Conservation (phyloP, 2,888 invertebrate genomes). For the Atrina japonica region DNA sequence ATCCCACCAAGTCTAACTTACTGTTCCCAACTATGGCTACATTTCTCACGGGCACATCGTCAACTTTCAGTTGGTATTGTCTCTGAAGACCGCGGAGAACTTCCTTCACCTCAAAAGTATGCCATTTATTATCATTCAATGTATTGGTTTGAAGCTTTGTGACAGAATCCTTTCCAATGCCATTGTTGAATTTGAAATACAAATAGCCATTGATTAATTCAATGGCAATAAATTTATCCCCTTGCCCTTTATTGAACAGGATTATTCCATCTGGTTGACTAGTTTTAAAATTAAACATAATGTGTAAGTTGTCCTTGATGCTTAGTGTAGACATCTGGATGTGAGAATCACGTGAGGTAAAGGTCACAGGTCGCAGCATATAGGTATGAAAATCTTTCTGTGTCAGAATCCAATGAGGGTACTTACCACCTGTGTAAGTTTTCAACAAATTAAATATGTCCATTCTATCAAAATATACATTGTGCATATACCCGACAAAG, state of each 20-base stretch:
- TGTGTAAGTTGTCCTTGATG: slow-evolving; percentile 51
- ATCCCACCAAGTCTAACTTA: slow-evolving; percentile 53
- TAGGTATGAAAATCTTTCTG: slow-evolving; percentile 12
- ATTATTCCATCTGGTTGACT: slow-evolving; percentile 69
- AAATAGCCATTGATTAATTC: slow-evolving; percentile 74
- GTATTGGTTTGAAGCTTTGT: slow-evolving; percentile 43
- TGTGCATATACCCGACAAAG: slow-evolving; percentile 72
- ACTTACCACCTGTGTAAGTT: slow-evolving; percentile 10
- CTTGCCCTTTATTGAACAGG: slow-evolving; percentile 65
- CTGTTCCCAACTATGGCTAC: slow-evolving; percentile 54
- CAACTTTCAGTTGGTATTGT: slow-evolving; percentile 61
- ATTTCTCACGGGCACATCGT: slow-evolving; percentile 44
- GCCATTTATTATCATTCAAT: slow-evolving; percentile 74
- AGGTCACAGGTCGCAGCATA: slow-evolving; percentile 60
- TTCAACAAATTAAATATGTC: slow-evolving; percentile 61
- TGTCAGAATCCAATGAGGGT: slow-evolving; percentile 20
- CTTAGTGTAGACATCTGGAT: slow-evolving; percentile 59
- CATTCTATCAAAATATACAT: slow-evolving; percentile 62
- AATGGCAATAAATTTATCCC: slow-evolving; percentile 69
- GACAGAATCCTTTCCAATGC: slow-evolving; percentile 52
- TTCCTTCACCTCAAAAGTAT: slow-evolving; percentile 61
- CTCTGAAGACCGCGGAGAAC: slow-evolving; percentile 47
- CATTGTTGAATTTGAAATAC: slow-evolving; percentile 71
- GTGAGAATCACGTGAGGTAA: slow-evolving; percentile 57
- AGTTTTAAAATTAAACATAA: slow-evolving; percentile 74